Evolutionary conservation across 2,113 vertebrate genomes (phyloP), one percentile per base, ranked within the genome.

Genomic region (Myocastor coypus): DNA sequence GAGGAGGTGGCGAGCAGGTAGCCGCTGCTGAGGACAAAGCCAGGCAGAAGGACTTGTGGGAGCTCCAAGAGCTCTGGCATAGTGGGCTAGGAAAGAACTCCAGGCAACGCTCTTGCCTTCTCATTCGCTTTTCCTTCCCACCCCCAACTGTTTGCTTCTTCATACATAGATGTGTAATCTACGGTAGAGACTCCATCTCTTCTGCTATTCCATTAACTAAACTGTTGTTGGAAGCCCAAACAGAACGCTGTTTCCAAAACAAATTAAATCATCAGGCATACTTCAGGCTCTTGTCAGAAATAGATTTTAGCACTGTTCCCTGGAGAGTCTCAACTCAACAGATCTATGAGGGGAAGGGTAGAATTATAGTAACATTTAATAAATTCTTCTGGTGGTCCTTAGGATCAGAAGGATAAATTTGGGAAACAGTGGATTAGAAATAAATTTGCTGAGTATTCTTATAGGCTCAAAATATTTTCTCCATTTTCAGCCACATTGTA

Each of bases 401-500:
- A 64, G 75, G n/a, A 83, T 86, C 26, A 81, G 78, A 57, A 17
- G 75, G 78, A 57, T 55, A 96, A 87, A 85, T 69, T 55, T 66
- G 40, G 24, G 4, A 83, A 90, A 89, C 16, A 75, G 4, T 92
- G 19, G 5, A 63, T 83, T 89, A 16, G 30, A 96, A 97, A 94
- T 75, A 57, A 83, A 89, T 71, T 57, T 57, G 85, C 50, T 42
- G 83, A 50, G 37, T 87, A 88, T 83, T 94, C 80, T 86, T 88
- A 4, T 28, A 80, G 30, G 46, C 5, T 11, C 46, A 63, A 92
- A 52, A 42, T 92, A 83, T 80, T 87, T 92, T 91, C 42, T 94
- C 52, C 82, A 10, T 89, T 92, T 88, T 93, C 83, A 96, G 42
- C 40, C 68, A 97, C 83, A 77, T 71, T 37, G 32, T 87, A 55